Percentiles rank a stretch among this genome's conserved stretches.
Evolutionary conservation across 1,140 invertebrate genomes (phyloP).

Genomic region (Pseudobourletiella spinata): DNA sequence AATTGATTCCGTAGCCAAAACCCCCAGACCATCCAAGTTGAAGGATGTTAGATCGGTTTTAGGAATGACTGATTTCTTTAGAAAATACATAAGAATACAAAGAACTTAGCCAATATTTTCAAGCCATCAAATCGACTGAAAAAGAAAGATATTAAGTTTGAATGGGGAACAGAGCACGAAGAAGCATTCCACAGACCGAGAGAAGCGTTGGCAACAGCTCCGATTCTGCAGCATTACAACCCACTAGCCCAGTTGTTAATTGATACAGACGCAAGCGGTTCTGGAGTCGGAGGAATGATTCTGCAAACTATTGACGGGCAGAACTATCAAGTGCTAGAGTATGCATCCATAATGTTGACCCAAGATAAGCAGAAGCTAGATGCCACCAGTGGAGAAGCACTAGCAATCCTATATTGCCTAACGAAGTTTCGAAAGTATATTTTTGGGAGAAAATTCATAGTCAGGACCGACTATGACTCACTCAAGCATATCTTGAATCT

Average conservation of each 20-base stretch:
- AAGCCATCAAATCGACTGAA: constrained; percentile 33
- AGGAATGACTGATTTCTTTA: constrained; percentile 8
- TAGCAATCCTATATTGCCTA: constrained; percentile 40
- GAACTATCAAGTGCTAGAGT: constrained; percentile 28
- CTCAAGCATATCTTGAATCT: not conserved
- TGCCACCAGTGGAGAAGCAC: constrained; percentile 42
- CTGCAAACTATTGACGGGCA: not conserved
- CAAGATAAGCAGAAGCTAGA: constrained; percentile 39
- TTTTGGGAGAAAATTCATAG: constrained; percentile 36
- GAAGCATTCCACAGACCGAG: constrained; percentile 10
- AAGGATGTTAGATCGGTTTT: constrained; percentile 11
- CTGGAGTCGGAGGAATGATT: not conserved
- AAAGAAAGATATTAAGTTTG: not conserved
- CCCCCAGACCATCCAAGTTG: constrained; percentile 18
- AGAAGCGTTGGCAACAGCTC: not conserved
- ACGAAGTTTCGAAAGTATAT: constrained; percentile 40
- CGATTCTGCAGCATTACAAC: constrained; percentile 10
- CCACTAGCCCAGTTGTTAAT: not conserved
- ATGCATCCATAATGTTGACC: constrained; percentile 38
- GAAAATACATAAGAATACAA: constrained; percentile 18
- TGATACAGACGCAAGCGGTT: not conserved
- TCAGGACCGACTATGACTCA: not conserved
- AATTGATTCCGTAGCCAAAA: constrained; percentile 36
- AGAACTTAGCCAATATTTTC: not conserved
- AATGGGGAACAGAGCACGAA: not conserved